These are phyloP conservation scores for Sarcophaga peregrina DNA, from an alignment of 1,140 invertebrate species.

Conservation along the genomic window DNA sequence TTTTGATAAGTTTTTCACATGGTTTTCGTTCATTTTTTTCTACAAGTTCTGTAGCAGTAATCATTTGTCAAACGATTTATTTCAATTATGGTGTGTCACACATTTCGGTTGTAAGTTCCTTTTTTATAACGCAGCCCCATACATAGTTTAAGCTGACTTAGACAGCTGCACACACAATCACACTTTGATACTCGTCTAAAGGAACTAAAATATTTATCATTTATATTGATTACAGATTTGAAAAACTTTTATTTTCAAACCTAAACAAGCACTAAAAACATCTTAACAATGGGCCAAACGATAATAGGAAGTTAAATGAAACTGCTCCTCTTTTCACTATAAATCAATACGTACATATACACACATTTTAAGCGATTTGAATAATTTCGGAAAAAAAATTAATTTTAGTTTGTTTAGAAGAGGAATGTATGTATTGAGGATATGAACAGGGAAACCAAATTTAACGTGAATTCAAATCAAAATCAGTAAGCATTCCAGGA, in stretches of 20 bases:
- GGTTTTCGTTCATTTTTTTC: background rate
- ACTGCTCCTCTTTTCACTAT: background rate
- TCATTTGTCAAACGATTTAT: constrained; percentile 43
- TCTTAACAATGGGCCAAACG: constrained; percentile 15
- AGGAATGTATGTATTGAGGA: too few relatives aligned
- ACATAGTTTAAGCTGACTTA: too few relatives aligned
- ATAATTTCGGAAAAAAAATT: background rate
- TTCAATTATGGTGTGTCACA: constrained; percentile 32
- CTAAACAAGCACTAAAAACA: background rate
- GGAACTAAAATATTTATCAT: constrained; percentile 16
- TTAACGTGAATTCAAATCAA: too few relatives aligned
- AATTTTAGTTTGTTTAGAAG: background rate
- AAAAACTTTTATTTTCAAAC: constrained; percentile 4
- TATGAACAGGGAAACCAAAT: too few relatives aligned
- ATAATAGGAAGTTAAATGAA: constrained; percentile 10
- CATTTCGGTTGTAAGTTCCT: constrained; percentile 5
- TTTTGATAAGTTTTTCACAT: background rate
- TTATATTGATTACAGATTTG: constrained; percentile 37
- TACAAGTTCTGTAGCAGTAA: constrained; percentile 1
- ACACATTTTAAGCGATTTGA: background rate
- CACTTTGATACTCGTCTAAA: background rate
- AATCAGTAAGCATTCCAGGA: too few relatives aligned
- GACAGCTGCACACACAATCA: too few relatives aligned
- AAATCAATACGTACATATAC: constrained; percentile 3
- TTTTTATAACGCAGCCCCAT: background rate